A percentile compares a stretch with the other conserved stretches of the same genome.
These are phyloP conservation scores for Tringa solitaria DNA, from an alignment of 2,113 vertebrate species.

Conservation along the genomic window DNA sequence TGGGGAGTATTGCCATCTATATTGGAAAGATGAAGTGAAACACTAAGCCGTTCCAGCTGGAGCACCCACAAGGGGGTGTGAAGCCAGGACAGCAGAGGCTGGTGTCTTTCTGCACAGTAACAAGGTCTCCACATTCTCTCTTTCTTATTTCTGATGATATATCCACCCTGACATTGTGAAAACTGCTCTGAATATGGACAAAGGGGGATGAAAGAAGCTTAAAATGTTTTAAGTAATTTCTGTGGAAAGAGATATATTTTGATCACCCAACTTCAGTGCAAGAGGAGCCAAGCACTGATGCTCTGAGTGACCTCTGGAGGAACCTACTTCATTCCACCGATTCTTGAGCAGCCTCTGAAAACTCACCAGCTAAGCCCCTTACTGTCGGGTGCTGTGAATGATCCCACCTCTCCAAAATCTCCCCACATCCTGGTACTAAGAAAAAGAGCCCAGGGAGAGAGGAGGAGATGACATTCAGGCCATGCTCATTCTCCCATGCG, in stretches of 20 bases:
- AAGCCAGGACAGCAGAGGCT: neutral
- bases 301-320: neutral
- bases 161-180: neutral
- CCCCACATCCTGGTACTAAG: neutral
- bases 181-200: neutral
- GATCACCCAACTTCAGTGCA: neutral
- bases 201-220: neutral
- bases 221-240: neutral
- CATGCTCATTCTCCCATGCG: accelerated
- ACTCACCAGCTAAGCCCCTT: neutral
- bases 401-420: neutral
- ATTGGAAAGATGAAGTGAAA: neutral
- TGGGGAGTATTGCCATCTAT: neutral
- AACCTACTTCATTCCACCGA: neutral
- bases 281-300: neutral
- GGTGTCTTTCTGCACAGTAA: neutral
- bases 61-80: accelerated
- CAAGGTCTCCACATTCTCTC: neutral
- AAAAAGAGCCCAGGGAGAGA: neutral
- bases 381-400: accelerated
- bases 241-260: neutral
- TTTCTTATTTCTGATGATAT: neutral
- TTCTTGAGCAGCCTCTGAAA: neutral
- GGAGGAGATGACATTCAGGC: neutral
- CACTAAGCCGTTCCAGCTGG: neutral